A percentile compares a stretch with the other conserved stretches of the same genome.
Conservation (phyloP, 2,113 vertebrate genomes). For the Puntigrus tetrazona region DNA sequence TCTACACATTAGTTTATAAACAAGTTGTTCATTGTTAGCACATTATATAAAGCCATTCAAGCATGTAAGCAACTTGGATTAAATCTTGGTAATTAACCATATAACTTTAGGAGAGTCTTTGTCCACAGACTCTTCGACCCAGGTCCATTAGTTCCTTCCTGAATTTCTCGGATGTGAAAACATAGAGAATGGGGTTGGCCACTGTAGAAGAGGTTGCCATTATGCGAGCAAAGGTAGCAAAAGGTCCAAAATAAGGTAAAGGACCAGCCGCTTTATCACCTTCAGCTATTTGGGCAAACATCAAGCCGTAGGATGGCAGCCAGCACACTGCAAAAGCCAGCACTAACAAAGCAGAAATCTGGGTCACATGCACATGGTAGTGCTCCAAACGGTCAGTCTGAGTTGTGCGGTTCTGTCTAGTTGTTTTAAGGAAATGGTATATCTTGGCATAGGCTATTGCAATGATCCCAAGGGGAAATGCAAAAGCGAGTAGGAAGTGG, state of each 20-base stretch:
- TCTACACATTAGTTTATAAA: background rate
- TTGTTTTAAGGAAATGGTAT: constrained; percentile 66
- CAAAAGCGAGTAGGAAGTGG: constrained; percentile 73
- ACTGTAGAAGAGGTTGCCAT: constrained; percentile 75
- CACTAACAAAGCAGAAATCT: constrained; percentile 73
- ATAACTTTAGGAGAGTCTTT: background rate
- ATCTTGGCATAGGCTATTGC: constrained; percentile 68
- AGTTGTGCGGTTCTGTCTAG: constrained; percentile 12
- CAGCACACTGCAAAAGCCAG: constrained; percentile 76
- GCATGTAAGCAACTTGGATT: background rate
- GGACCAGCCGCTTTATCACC: constrained; percentile 48
- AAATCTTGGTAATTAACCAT: background rate
- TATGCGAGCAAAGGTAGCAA: constrained; percentile 70
- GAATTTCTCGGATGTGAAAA: constrained; percentile 77
- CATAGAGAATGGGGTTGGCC: constrained; percentile 76
- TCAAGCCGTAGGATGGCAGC: constrained; percentile 75
- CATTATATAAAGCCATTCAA: background rate
- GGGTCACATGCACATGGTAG: constrained; percentile 74
- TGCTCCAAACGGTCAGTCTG: constrained; percentile 68
- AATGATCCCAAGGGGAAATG: constrained; percentile 70
- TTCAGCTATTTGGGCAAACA: constrained; percentile 62
- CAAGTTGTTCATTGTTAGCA: background rate
- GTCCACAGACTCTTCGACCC: constrained; percentile 18
- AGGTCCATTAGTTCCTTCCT: constrained; percentile 69
- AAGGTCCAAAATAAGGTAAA: constrained; percentile 64